These are phyloP conservation scores for Chrysemys picta DNA, from an alignment of 2,113 vertebrate genomes.

Conservation along the genomic window DNA sequence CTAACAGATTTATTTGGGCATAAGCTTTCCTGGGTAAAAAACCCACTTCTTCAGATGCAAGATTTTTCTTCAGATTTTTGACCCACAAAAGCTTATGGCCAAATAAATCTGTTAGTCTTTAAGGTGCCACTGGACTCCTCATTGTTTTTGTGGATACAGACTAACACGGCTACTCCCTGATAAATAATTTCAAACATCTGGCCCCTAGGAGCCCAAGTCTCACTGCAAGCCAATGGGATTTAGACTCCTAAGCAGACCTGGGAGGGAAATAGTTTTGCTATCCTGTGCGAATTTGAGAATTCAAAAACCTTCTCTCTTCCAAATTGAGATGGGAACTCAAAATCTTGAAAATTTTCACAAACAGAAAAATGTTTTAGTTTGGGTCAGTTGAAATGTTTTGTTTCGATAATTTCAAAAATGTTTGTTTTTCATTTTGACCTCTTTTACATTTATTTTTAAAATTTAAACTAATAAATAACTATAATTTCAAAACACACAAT, in stretches of 20 bases:
- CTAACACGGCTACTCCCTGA: no score
- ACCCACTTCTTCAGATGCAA: no score
- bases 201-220: not conserved
- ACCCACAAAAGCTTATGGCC: no score
- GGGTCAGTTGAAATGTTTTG: not conserved
- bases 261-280: not conserved
- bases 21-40: no score
- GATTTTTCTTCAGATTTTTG: no score
- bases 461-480: not conserved
- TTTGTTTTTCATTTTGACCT: not conserved
- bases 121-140: no score
- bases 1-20: no score
- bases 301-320: not conserved
- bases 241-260: not conserved
- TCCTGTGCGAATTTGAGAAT: not conserved
- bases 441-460: not conserved
- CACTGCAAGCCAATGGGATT: not conserved
- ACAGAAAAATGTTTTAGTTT: not conserved
- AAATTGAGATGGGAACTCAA: not conserved
- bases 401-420: no score
- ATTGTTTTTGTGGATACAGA: no score
- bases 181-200: not conserved
- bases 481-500: not conserved
- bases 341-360: not conserved
- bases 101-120: no score